Evolutionary conservation across 2,888 invertebrate genomes (phyloP).

Genomic region (Alloplasta piceator): DNA sequence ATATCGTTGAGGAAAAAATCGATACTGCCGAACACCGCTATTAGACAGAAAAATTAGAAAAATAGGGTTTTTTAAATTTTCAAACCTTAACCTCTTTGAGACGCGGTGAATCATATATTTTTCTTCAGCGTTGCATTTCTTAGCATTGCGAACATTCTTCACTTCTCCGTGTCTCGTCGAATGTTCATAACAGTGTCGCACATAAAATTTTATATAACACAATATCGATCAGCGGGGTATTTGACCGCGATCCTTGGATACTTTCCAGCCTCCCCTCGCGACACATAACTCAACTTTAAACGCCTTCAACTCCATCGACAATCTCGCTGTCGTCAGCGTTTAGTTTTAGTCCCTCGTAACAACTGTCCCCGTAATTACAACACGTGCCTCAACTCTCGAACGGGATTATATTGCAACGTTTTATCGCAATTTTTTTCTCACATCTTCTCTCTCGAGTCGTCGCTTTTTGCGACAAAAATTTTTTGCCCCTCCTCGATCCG

Average conservation of each 20-base stretch:
- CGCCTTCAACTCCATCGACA: not conserved
- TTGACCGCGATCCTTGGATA: conserved; percentile 55
- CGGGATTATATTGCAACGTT: too few species aligned
- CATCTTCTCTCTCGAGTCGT: conserved; percentile 31
- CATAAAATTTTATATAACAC: not conserved
- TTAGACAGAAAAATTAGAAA: too few species aligned
- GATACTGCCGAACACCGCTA: too few species aligned
- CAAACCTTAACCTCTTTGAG: too few species aligned
- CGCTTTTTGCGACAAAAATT: too few species aligned
- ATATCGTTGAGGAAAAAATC: too few species aligned
- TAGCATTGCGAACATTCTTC: conserved; percentile 66
- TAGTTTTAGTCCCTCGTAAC: conserved; percentile 12
- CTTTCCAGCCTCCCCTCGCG: conserved; percentile 36
- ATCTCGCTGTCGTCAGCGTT: conserved; percentile 40
- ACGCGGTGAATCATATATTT: too few species aligned
- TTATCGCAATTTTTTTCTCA: conserved; percentile 21
- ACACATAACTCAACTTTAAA: too few species aligned
- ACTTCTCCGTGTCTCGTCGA: conserved; percentile 41
- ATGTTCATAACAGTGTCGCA: not conserved
- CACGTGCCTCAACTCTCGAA: conserved; percentile 4
- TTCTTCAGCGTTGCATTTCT: conserved; percentile 70
- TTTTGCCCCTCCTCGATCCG: not conserved
- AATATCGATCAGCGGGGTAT: conserved; percentile 37
- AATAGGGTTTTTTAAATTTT: too few species aligned
- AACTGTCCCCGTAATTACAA: conserved; percentile 27